A percentile compares a stretch with the other conserved stretches of the same genome.
phyloP scores from a whole-genome alignment of 2,113 vertebrate genomes.

The Lepisosteus oculatus region DNA sequence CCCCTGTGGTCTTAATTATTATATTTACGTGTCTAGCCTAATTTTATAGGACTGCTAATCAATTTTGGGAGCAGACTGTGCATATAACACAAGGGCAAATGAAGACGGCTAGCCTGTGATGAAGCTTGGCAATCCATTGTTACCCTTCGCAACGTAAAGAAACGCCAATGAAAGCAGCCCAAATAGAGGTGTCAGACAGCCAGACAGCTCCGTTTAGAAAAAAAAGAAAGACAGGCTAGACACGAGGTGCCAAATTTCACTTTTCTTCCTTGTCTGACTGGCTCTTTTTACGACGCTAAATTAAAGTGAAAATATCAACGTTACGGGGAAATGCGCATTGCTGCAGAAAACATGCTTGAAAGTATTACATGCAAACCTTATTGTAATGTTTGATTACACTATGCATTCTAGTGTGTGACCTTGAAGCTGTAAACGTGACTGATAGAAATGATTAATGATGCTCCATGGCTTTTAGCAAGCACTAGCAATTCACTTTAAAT shows the following conservation, averaged over 20 bases:
- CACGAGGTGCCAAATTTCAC: conserved; percentile 26
- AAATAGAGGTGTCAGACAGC: conserved; percentile 49
- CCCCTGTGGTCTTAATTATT: conserved; percentile 58
- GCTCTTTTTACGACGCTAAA: not conserved
- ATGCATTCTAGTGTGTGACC: conserved; percentile 49
- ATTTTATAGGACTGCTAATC: conserved; percentile 34
- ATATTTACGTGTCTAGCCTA: conserved; percentile 48
- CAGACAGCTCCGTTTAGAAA: conserved; percentile 35
- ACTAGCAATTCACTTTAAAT: conserved; percentile 32
- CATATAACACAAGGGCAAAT: conserved; percentile 20
- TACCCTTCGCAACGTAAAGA: conserved; percentile 16
- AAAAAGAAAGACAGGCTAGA: conserved; percentile 29
- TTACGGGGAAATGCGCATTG: no score
- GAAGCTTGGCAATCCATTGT: conserved; percentile 26
- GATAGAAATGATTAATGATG: conserved; percentile 52
- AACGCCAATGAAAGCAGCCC: conserved; percentile 31
- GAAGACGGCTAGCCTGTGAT: conserved; percentile 19
- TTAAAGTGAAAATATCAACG: no score
- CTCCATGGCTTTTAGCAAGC: conserved; percentile 31
- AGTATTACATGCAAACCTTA: no score
- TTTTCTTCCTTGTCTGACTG: conserved; percentile 16
- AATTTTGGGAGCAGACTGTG: conserved; percentile 7
- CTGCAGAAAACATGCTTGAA: no score
- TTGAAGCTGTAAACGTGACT: conserved; percentile 62
- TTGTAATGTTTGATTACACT: conserved; percentile 24